Evolutionary conservation across 2,797 vertebrate species (phyloP).

Genomic region (Netta rufina): DNA sequence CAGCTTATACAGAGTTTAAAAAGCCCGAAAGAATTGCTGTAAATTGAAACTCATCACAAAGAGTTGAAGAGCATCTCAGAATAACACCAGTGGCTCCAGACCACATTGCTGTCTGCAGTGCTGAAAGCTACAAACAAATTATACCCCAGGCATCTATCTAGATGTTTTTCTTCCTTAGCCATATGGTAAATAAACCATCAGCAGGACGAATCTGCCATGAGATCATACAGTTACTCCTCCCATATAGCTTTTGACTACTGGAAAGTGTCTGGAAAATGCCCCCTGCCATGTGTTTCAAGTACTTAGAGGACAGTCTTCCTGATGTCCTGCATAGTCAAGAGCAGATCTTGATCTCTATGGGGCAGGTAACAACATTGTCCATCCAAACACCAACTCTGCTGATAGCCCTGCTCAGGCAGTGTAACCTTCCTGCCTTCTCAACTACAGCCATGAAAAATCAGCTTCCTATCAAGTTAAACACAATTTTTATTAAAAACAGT

Average conservation of each 20-base stretch:
- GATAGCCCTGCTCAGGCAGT: neutral
- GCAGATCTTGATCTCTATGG: neutral
- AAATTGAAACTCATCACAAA: fast-evolving
- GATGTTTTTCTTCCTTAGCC: neutral
- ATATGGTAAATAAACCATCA: neutral
- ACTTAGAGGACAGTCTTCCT: neutral
- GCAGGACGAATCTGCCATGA: neutral
- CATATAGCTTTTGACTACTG: neutral
- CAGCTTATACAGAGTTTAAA: neutral
- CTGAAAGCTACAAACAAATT: neutral
- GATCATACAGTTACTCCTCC: neutral
- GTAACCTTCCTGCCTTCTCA: neutral
- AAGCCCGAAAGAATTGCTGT: neutral
- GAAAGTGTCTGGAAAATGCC: neutral
- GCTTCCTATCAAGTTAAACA: neutral
- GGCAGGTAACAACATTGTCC: neutral
- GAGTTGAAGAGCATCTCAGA: neutral
- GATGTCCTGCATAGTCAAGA: neutral
- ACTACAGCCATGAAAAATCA: neutral
- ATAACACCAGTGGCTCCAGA: neutral
- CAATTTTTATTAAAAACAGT: constrained; percentile 13
- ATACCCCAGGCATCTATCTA: neutral
- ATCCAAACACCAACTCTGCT: neutral
- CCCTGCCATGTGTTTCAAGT: neutral
- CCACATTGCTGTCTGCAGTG: neutral